Percentiles rank a stretch among this genome's conserved stretches.
These are phyloP conservation scores for Slavum lentiscoides DNA, from an alignment of 2,888 invertebrate genomes.

Conservation along the genomic window DNA sequence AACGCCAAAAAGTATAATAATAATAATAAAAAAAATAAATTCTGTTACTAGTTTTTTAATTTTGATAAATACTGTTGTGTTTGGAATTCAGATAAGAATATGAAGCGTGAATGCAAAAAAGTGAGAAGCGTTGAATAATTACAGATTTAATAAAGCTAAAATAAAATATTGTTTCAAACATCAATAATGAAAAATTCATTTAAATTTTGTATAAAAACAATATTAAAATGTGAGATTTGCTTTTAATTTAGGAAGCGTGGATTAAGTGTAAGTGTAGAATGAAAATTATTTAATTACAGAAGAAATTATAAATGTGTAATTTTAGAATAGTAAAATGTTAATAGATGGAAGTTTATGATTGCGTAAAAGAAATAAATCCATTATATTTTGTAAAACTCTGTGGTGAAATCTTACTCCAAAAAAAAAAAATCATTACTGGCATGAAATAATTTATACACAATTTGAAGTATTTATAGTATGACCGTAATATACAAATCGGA, in stretches of 20 bases:
- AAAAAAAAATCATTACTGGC: background rate
- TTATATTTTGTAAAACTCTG: background rate
- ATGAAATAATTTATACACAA: background rate
- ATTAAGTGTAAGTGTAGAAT: background rate
- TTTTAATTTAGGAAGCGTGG: background rate
- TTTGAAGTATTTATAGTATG: background rate
- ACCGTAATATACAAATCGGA: background rate
- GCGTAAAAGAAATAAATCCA: background rate
- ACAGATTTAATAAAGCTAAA: background rate
- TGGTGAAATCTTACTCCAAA: background rate
- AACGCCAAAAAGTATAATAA: too few relatives aligned
- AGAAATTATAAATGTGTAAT: background rate
- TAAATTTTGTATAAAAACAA: background rate
- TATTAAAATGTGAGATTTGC: background rate
- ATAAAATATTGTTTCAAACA: background rate
- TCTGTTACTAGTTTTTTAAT: background rate
- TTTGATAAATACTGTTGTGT: background rate
- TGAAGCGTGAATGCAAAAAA: background rate
- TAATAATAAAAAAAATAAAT: too few relatives aligned
- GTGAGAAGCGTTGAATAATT: background rate
- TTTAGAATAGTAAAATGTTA: background rate
- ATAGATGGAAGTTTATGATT: background rate
- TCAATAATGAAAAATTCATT: background rate
- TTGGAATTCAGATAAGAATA: background rate
- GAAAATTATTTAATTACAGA: background rate